phyloP scores from a whole-genome alignment of 2,797 vertebrate genomes.

The Sebastiscus albofasciatus region DNA sequence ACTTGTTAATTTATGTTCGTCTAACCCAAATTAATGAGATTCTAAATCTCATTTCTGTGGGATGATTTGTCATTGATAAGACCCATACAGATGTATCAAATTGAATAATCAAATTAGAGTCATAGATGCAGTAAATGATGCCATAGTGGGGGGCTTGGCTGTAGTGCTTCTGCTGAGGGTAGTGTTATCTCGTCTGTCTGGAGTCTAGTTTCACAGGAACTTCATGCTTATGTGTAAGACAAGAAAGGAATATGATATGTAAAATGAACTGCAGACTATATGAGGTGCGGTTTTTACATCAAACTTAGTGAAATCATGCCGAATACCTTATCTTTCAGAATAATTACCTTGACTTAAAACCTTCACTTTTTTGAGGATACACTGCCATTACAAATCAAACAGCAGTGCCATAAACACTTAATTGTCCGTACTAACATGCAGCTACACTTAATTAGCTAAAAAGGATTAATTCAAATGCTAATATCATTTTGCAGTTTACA shows the following conservation, averaged over 20 bases:
- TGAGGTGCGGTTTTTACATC: background rate
- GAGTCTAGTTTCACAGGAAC: constrained; percentile 27
- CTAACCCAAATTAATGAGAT: constrained; percentile 38
- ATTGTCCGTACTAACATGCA: background rate
- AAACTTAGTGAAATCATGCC: background rate
- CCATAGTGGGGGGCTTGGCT: constrained; percentile 9
- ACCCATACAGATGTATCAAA: constrained; percentile 58
- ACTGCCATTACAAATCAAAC: background rate
- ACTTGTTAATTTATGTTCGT: constrained; percentile 46
- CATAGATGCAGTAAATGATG: constrained; percentile 38
- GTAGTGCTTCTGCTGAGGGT: constrained; percentile 10
- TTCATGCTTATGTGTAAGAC: background rate
- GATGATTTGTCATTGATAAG: constrained; percentile 56
- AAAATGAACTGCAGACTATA: background rate
- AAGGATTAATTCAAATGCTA: background rate
- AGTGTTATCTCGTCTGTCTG: background rate
- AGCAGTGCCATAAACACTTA: background rate
- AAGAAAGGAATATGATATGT: background rate
- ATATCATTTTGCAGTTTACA: background rate
- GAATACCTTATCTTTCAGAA: background rate
- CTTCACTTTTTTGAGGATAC: background rate
- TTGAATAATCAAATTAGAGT: constrained; percentile 55
- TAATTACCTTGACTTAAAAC: background rate
- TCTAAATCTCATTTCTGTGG: constrained; percentile 27
- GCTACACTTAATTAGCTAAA: background rate